These are phyloP conservation scores for Orthosia gothica DNA, from an alignment of 2,888 invertebrate genomes.

Conservation along the genomic window DNA sequence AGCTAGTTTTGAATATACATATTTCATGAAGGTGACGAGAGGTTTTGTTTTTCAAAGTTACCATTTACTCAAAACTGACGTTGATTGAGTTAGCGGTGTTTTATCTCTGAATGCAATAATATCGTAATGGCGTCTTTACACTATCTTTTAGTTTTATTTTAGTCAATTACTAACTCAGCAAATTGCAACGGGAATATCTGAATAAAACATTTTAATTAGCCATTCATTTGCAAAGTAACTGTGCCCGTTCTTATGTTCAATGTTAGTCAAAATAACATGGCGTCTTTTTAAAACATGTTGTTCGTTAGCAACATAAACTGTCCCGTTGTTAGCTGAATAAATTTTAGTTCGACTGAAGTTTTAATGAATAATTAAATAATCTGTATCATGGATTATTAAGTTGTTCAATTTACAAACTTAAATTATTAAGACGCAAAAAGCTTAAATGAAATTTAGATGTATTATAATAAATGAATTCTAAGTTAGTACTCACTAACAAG, in stretches of 20 bases:
- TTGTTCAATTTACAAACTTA: too few relatives aligned
- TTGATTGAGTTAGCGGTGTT: constrained; percentile 14
- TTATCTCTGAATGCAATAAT: constrained; percentile 39
- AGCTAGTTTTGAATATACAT: too few relatives aligned
- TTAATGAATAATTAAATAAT: neutral
- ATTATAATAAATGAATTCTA: neutral
- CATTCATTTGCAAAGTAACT: constrained; percentile 54
- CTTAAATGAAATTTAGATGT: neutral
- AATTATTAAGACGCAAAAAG: too few relatives aligned
- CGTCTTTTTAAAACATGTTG: constrained; percentile 24
- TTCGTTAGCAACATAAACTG: neutral
- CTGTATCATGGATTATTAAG: neutral
- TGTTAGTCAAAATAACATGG: constrained; percentile 35
- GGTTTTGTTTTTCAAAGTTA: too few relatives aligned
- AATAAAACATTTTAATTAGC: constrained; percentile 60
- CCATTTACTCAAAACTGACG: too few relatives aligned
- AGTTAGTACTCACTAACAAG: neutral
- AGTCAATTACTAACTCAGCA: constrained; percentile 54
- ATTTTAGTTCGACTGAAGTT: neutral
- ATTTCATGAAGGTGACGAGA: too few relatives aligned
- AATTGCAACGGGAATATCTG: constrained; percentile 49
- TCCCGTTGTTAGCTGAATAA: constrained; percentile 6
- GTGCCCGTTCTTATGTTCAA: constrained; percentile 25
- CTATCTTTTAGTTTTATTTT: constrained; percentile 60
- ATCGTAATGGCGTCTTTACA: constrained; percentile 68